Base-by-base conservation (phyloP, 2,888 invertebrate genomes). In the Leptopilina myrica region DNA sequence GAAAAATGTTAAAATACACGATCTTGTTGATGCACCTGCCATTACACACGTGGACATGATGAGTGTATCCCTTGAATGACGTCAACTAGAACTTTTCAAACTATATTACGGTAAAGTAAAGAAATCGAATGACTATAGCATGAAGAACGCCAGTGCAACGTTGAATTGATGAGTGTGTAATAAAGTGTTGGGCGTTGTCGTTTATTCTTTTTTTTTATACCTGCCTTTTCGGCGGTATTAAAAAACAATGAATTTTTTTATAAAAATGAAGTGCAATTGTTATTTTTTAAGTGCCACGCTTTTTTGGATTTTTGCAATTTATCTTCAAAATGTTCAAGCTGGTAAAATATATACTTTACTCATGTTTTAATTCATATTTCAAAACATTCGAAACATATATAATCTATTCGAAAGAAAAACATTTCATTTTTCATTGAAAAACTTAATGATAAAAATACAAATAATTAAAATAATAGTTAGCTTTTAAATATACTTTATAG, bases 131-230 rank as follows among this genome's bases (percentile, higher is more conserved):
- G 62, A 62, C 62, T 62, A 59, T 59, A 59, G 59, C 20, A 62
- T 15, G 3, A 62, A 49, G 49, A 49, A 49, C 49, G 49, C 49
- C 49, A 46, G 20, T 67, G 62, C 20, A n/a, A 14, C 64, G 33
- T 64, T 40, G 26, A 33, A 40, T 20, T 64, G 64, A 26, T 40
- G 26, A 40, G 33, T 14, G 64, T 33, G 33, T 33, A n/a, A 73
- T 26, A 20, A n/a, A 59, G 53, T 73, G 64, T 40, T 73, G 73
- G 73, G 73, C 73, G 73, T 73, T 73, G 73, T 56, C 73, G 33
- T 26, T 73, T 73, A 33, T 40, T 20, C 20, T 33, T 33, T 26
- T 53, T 56, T n/a, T 53, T 56, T n/a, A 33, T 69, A 53, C 26
- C n/a, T 69, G 69, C 53, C 49, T 69, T 69, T 69, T 69, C 14